These are phyloP conservation scores for Epizoanthus scotinus DNA, from an alignment of 92 coral and sea anemone species.

Conservation along the genomic window DNA sequence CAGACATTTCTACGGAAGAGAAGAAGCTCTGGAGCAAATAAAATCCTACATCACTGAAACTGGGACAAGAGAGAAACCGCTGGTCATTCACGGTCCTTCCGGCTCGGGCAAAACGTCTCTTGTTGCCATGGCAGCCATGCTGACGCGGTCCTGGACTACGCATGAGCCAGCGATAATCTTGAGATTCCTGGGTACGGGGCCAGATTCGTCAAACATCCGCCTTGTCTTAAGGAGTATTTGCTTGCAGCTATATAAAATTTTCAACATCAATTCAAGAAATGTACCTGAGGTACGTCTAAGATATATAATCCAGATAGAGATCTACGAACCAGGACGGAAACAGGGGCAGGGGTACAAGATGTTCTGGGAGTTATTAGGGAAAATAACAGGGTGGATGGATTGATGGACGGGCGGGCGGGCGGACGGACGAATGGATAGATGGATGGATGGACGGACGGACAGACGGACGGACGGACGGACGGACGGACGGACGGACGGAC, in stretches of 20 bases:
- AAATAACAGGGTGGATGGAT: background rate
- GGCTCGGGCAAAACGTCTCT: constrained; percentile 92
- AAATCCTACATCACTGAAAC: constrained; percentile 58
- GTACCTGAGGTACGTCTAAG: constrained; percentile 71
- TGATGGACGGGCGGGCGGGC: background rate
- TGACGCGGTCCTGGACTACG: constrained; percentile 62
- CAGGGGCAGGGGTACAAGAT: too few species aligned
- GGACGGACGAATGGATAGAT: background rate
- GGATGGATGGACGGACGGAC: background rate
- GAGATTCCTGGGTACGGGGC: constrained; percentile 88
- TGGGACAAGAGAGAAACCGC: constrained; percentile 56
- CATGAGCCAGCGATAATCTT: constrained; percentile 62
- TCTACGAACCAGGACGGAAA: background rate
- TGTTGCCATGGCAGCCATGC: constrained; percentile 94
- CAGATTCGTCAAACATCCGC: constrained; percentile 71
- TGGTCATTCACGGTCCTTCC: constrained; percentile 81
- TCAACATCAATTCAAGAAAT: constrained; percentile 48
- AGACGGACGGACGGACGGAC: too few species aligned
- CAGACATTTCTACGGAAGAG: constrained; percentile 56
- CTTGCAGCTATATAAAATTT: constrained; percentile 71
- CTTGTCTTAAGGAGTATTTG: constrained; percentile 70
- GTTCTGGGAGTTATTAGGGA: background rate
- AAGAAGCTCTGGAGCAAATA: constrained; percentile 51
- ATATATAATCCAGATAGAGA: background rate
- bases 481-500: background rate